These are phyloP conservation scores for Cyprinella venusta DNA, from an alignment of 2,797 vertebrate genomes.

Conservation along the genomic window DNA sequence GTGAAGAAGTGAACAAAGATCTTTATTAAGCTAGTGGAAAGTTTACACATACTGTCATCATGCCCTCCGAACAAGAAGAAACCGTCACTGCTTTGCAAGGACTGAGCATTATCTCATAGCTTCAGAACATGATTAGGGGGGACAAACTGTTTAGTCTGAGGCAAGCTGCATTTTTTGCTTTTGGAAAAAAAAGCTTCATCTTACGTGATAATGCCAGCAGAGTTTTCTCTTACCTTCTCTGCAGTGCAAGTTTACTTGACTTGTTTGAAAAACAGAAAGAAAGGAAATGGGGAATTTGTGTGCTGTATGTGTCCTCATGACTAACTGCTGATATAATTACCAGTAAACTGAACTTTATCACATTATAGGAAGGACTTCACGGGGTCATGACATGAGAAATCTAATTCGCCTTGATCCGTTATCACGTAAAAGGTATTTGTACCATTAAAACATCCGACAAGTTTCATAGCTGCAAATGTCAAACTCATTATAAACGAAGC, in stretches of 20 bases:
- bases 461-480: background rate
- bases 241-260: slow-evolving; percentile 39
- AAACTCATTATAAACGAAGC: background rate
- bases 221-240: slow-evolving; percentile 46
- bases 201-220: slow-evolving; percentile 43
- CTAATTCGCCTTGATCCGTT: background rate
- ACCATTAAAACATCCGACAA: background rate
- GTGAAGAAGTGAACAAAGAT: slow-evolving; percentile 53
- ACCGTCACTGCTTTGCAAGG: slow-evolving; percentile 28
- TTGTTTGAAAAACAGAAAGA: background rate
- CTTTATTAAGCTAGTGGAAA: slow-evolving; percentile 53
- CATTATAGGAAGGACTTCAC: background rate
- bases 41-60: slow-evolving; percentile 52
- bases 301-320: background rate
- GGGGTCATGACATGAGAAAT: background rate
- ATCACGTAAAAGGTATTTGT: background rate
- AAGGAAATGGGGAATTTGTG: background rate
- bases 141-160: slow-evolving; percentile 58
- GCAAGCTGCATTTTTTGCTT: slow-evolving; percentile 50
- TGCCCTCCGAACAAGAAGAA: slow-evolving; percentile 21
- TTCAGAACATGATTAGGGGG: slow-evolving; percentile 53
- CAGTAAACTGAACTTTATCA: background rate
- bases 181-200: slow-evolving; percentile 38
- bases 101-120: slow-evolving; percentile 48
- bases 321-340: background rate